These are phyloP conservation scores for Chaenocephalus aceratus DNA, from an alignment of 2,113 vertebrate species.

Conservation along the genomic window DNA sequence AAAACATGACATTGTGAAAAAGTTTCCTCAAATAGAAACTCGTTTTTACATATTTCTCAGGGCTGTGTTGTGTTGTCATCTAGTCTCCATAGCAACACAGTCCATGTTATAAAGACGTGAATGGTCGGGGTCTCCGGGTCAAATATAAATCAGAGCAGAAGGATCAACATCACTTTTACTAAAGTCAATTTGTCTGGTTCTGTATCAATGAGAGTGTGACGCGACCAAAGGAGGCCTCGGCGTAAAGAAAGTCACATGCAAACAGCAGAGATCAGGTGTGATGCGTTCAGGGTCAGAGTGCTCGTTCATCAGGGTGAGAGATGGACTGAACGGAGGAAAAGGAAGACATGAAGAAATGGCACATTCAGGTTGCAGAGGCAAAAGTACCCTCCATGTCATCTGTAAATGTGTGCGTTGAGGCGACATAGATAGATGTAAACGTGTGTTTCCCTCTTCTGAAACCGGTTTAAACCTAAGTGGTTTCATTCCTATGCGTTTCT, in stretches of 20 bases:
- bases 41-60: slow-evolving; percentile 23
- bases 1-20: not conserved
- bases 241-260: not conserved
- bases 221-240: too few species aligned
- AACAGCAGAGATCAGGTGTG: not conserved
- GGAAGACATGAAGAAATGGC: not conserved
- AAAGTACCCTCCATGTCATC: not conserved
- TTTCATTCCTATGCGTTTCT: too few species aligned
- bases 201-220: not conserved
- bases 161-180: not conserved
- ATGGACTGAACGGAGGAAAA: not conserved
- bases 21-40: not conserved
- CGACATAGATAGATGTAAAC: too few species aligned
- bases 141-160: not conserved
- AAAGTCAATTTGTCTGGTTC: not conserved
- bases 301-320: not conserved
- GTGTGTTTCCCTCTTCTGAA: too few species aligned
- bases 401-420: too few species aligned
- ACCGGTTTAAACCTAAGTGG: too few species aligned
- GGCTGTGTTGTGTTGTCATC: not conserved
- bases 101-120: not conserved
- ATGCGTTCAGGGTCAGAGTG: not conserved
- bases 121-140: not conserved
- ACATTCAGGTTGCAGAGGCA: not conserved
- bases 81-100: slow-evolving; percentile 10